Evolutionary conservation across 2,113 vertebrate species (phyloP).

Genomic region (Strigops habroptila): DNA sequence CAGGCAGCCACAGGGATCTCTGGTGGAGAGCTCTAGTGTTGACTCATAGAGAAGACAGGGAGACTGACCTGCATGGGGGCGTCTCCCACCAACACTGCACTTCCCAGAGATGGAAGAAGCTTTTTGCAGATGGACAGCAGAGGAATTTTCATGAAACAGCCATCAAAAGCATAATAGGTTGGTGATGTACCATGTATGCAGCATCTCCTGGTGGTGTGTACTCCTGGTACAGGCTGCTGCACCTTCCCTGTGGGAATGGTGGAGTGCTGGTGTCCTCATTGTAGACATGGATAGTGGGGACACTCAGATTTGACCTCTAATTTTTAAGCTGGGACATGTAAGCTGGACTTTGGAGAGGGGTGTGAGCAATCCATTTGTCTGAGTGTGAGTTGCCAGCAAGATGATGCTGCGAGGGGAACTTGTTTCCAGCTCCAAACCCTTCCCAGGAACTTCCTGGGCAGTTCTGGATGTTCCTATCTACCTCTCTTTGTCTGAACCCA

Average conservation of each 20-base stretch:
- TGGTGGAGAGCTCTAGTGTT: background rate
- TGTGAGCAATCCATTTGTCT: background rate
- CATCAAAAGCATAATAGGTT: accelerated
- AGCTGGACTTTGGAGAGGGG: background rate
- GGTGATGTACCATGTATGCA: accelerated
- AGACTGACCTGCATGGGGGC: background rate
- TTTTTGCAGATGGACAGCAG: background rate
- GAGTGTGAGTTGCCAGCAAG: background rate
- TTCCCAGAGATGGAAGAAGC: background rate
- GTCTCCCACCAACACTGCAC: background rate
- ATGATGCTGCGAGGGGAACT: background rate
- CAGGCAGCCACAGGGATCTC: accelerated
- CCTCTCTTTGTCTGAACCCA: background rate
- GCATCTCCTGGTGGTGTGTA: background rate
- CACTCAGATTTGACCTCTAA: background rate
- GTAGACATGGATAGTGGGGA: accelerated
- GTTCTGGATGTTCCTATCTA: accelerated
- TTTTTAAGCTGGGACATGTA: background rate
- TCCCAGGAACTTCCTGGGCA: background rate
- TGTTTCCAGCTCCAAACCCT: background rate
- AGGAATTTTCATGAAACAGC: background rate
- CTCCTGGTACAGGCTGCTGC: background rate
- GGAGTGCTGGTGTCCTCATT: accelerated
- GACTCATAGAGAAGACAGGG: background rate
- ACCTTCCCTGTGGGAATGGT: background rate